Base-by-base conservation (phyloP, 2,113 vertebrate species). In the Tamias sibiricus region DNA sequence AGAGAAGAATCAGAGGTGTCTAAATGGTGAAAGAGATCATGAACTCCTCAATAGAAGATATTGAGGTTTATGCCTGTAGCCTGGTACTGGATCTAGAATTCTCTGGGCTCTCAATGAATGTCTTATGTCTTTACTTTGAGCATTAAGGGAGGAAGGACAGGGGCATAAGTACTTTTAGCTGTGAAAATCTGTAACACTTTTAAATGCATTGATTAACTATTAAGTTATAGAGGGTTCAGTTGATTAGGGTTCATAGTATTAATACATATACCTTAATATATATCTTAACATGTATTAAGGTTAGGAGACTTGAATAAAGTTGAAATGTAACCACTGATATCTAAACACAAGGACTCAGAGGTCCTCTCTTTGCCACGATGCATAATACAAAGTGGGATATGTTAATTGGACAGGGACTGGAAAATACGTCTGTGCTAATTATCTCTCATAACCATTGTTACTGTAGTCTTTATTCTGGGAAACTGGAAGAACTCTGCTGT, bases 101-200 rank as follows among this genome's bases (percentile, higher is more conserved):
- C 35, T 64, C 22, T 24, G 69, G n/a, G 35, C 12, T 77, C 14
- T 94, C 74, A 82, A 11, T 12, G 40, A 88, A 37, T 32, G 40
- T 37, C 28, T 3, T 13, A 47, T 28, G 16, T 87, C 26, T 92
- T 57, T 57, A 57, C 42, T 75, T 26, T 80, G 69, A 95, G 79
- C 75, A 91, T 72, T 52, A 49, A 4, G 86, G 37, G 22, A 91
- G 54, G 52, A 83, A 96, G 64, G 10, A 86, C 8, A 22, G 1
- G 40, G 32, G 54, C 8, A 44, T 35, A 79, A 19, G 8, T n/a
- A 89, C 87, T 35, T 94, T 83, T 30, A 87, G 69, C 30, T 6
- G 85, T 96, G 90, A 77, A 96, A 64, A 72, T 76, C 42, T 79
- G 42, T 49, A 75, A 54, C 66, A 10, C 57, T 95, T 95, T 71